Evolutionary conservation across 2,113 vertebrate genomes (phyloP).

Genomic region (Carollia perspicillata): DNA sequence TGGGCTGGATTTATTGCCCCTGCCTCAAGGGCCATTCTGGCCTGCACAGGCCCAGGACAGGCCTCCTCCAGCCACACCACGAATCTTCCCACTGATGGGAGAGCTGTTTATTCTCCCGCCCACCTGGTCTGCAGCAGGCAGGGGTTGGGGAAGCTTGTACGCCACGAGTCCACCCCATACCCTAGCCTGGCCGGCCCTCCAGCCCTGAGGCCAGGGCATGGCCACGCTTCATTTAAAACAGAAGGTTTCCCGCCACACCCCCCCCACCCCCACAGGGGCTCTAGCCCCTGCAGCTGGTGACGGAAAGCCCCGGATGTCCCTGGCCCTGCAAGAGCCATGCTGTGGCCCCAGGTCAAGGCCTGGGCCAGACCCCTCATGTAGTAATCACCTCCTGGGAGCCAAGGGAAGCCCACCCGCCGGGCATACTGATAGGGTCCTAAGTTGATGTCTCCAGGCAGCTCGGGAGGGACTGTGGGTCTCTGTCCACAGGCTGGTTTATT

Average conservation of each 20-base stretch:
- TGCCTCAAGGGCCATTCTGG: constrained; percentile 45
- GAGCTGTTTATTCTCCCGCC: neutral
- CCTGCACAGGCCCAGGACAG: constrained; percentile 35
- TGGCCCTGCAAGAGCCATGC: neutral
- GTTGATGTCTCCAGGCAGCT: neutral
- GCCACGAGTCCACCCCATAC: rapidly evolving
- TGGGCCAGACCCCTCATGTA: neutral
- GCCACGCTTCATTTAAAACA: neutral
- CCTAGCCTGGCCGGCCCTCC: neutral
- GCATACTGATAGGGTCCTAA: neutral
- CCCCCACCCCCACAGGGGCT: too few species aligned
- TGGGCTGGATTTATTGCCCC: constrained; percentile 71
- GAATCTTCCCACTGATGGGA: neutral
- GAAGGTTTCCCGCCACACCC: neutral
- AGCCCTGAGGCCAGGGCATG: neutral
- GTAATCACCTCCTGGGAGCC: rapidly evolving
- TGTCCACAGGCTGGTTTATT: neutral
- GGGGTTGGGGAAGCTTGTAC: neutral
- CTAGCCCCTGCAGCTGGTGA: neutral
- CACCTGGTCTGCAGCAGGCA: neutral
- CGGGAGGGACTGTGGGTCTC: rapidly evolving
- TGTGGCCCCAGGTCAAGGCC: neutral
- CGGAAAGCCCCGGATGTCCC: neutral
- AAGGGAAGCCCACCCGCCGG: rapidly evolving
- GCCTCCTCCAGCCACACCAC: constrained; percentile 21